A percentile compares a stretch with the other conserved stretches of the same genome.
Evolutionary conservation across 2,888 invertebrate genomes (phyloP).

Genomic region (Lasioglossum lativentre): DNA sequence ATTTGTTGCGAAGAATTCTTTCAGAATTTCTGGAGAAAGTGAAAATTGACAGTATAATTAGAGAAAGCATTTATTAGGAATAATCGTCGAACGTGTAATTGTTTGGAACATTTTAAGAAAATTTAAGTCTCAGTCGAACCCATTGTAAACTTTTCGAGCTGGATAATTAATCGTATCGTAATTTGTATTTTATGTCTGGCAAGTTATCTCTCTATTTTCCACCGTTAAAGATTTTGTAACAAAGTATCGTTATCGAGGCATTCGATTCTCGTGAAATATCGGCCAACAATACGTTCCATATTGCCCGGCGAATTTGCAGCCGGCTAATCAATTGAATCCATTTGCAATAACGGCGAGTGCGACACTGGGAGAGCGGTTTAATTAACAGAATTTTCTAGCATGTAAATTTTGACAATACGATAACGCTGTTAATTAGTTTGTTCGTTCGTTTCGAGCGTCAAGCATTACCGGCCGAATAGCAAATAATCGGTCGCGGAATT

Average conservation of each 20-base stretch:
- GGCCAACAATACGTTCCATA: neutral
- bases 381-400: constrained; percentile 28
- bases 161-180: neutral
- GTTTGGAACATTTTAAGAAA: neutral
- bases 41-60: neutral
- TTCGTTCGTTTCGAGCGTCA: neutral
- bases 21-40: neutral
- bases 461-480: neutral
- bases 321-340: constrained; percentile 27
- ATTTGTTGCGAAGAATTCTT: neutral
- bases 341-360: constrained; percentile 3
- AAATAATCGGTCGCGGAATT: neutral
- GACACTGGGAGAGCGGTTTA: constrained; percentile 8
- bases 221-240: neutral
- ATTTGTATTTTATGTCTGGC: neutral
- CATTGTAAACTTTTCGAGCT: neutral
- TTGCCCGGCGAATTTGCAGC: constrained; percentile 4
- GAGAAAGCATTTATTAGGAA: neutral
- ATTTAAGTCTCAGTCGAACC: no score
- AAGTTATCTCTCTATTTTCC: neutral
- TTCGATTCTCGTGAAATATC: neutral
- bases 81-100: neutral
- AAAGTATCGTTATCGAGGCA: neutral
- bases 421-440: constrained; percentile 10
- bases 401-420: constrained; percentile 19